Evolutionary conservation across 2,797 vertebrate species (phyloP).

Genomic region (Muraenolepis orangiensis): DNA sequence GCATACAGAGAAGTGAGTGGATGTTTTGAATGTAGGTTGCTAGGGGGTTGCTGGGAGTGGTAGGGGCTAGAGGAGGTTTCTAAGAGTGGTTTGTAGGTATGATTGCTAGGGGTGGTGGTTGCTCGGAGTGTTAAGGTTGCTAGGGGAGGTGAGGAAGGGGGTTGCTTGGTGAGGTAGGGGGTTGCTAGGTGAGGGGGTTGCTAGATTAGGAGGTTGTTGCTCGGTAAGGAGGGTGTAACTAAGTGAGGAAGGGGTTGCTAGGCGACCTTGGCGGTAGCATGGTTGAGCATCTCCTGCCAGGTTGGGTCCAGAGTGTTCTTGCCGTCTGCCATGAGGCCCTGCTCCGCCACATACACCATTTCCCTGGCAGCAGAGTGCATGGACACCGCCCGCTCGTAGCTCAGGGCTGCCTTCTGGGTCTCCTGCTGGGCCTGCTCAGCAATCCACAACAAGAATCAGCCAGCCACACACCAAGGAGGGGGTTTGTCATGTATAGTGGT

Average conservation of each 20-base stretch:
- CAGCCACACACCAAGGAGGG: background rate
- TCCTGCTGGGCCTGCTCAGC: slow-evolving; percentile 87
- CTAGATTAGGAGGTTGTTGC: background rate
- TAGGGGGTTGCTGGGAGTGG: background rate
- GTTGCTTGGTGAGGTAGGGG: background rate
- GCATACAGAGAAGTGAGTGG: too few relatives aligned
- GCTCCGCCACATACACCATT: slow-evolving; percentile 95
- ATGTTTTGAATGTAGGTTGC: background rate
- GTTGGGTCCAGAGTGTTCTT: slow-evolving; percentile 92
- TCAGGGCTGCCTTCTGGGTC: slow-evolving; percentile 88
- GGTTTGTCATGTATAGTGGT: background rate
- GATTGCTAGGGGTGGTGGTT: background rate
- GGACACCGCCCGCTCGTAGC: slow-evolving; percentile 89
- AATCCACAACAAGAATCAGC: slow-evolving; percentile 25
- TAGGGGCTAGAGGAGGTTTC: background rate
- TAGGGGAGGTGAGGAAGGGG: background rate
- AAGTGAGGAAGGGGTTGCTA: background rate
- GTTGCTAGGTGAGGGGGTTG: background rate
- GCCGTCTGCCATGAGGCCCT: slow-evolving; percentile 87
- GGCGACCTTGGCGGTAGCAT: slow-evolving; percentile 86
- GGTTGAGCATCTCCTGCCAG: slow-evolving; percentile 98
- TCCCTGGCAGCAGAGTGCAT: slow-evolving; percentile 93
- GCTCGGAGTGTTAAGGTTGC: background rate
- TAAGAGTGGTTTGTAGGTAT: background rate
- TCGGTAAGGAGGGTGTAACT: background rate